Evolutionary conservation across 2,113 vertebrate genomes (phyloP).

Genomic region (Benitochromis conjunctus): DNA sequence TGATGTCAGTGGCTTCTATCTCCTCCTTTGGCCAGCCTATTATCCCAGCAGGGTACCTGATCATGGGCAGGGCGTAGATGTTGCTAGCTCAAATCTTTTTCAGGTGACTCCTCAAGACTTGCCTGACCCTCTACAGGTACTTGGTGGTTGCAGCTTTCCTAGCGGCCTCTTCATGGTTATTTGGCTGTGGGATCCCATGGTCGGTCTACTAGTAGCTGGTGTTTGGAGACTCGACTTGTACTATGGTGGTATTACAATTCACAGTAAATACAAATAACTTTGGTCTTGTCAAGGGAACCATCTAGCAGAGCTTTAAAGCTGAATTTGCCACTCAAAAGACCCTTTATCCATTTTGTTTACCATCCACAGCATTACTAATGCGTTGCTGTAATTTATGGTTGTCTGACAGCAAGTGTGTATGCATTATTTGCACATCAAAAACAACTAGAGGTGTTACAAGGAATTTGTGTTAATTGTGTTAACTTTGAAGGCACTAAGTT

Average conservation of each 20-base stretch:
- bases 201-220: fast-evolving
- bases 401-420: neutral
- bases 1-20: too few relatives aligned
- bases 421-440: neutral
- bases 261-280: neutral
- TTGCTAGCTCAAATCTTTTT: fast-evolving
- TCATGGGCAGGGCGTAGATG: fast-evolving
- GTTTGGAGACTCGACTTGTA: fast-evolving
- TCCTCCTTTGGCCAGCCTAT: fast-evolving
- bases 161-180: neutral
- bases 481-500: neutral
- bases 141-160: neutral
- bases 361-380: neutral
- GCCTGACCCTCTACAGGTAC: neutral
- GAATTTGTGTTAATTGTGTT: neutral
- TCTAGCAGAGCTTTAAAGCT: neutral
- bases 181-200: neutral
- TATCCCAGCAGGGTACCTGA: fast-evolving
- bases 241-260: neutral
- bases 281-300: neutral
- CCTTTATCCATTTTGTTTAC: neutral
- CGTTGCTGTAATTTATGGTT: neutral
- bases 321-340: neutral
- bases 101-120: neutral
- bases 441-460: neutral